phyloP scores from a whole-genome alignment of 2,113 vertebrate genomes.

The Marmota flaviventris region DNA sequence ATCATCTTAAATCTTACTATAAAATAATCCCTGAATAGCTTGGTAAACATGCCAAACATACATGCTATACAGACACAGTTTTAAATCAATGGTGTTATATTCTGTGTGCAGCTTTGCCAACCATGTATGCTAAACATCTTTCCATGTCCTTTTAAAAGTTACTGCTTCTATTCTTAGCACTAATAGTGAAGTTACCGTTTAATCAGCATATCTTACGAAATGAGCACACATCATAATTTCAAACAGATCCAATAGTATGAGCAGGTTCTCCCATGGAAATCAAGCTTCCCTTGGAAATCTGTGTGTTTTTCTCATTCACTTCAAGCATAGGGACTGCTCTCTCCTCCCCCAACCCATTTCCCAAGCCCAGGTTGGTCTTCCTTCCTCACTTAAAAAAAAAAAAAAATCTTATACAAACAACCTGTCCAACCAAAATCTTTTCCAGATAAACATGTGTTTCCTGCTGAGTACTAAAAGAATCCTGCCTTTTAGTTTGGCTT shows the following conservation, averaged over 20 bases:
- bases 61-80: not conserved
- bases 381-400: conserved; percentile 70
- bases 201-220: not conserved
- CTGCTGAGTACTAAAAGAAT: conserved; percentile 74
- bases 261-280: not conserved
- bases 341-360: not conserved
- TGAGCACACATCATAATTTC: not conserved
- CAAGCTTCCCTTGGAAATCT: not conserved
- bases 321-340: not conserved
- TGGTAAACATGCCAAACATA: not conserved
- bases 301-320: conserved; percentile 23
- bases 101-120: not conserved
- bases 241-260: not conserved
- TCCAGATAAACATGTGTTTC: conserved; percentile 84
- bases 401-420: conserved; percentile 80
- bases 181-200: not conserved
- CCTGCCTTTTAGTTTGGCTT: conserved; percentile 56
- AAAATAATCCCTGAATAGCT: not conserved
- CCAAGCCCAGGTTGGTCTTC: conserved; percentile 70
- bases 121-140: not conserved
- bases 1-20: not conserved
- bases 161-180: conserved; percentile 37
- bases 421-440: conserved; percentile 78
- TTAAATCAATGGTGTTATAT: not conserved
- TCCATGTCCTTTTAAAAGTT: not conserved